Evolutionary conservation across 2,888 invertebrate genomes (phyloP).

Genomic region (Meteorus cinctellus): DNA sequence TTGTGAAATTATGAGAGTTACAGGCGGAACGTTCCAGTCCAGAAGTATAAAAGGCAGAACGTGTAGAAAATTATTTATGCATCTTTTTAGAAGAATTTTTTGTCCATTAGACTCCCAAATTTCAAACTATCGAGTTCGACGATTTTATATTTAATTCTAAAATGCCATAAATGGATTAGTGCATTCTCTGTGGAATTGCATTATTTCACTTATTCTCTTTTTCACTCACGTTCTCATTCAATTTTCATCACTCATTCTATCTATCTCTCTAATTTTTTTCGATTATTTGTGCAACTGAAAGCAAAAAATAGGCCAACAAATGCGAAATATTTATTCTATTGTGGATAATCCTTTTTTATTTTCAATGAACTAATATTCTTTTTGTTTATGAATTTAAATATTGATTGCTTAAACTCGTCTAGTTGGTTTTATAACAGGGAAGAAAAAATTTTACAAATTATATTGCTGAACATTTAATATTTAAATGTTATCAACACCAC

Average conservation of each 20-base stretch:
- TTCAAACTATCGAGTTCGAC: background rate
- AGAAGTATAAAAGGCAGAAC: slow-evolving; percentile 34
- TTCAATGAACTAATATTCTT: background rate
- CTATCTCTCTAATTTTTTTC: slow-evolving; percentile 1
- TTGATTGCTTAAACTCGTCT: background rate
- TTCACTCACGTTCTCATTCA: background rate
- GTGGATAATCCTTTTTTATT: background rate
- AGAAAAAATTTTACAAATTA: slow-evolving; percentile 4
- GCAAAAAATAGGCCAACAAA: slow-evolving; percentile 15
- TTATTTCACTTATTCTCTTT: background rate
- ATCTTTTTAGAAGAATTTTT: background rate
- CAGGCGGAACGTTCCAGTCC: slow-evolving; percentile 30
- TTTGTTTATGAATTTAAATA: background rate
- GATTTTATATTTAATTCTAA: slow-evolving; percentile 21
- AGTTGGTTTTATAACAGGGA: background rate
- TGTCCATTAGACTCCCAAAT: background rate
- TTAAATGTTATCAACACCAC: slow-evolving; percentile 21
- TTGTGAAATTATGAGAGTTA: slow-evolving; percentile 10
- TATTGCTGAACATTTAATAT: slow-evolving; percentile 31
- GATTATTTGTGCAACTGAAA: slow-evolving; percentile 19
- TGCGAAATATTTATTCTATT: background rate
- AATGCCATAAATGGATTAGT: slow-evolving; percentile 11
- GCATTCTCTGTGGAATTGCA: background rate
- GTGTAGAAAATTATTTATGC: slow-evolving; percentile 22
- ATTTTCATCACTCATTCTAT: background rate